These are phyloP conservation scores for Carabus problematicus DNA, from an alignment of 2,888 invertebrate species.

Conservation along the genomic window DNA sequence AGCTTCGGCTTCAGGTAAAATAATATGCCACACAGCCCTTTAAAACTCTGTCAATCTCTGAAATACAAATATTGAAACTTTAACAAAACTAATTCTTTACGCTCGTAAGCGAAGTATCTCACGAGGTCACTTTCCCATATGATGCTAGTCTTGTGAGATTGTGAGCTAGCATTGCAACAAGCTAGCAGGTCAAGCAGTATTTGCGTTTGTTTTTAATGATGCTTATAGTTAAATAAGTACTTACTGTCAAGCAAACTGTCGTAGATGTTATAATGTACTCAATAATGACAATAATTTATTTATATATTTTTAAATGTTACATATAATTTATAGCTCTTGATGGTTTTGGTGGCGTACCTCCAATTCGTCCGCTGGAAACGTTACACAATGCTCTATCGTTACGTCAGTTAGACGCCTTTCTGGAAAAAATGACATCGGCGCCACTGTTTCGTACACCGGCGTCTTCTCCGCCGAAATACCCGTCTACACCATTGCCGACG, in stretches of 20 bases:
- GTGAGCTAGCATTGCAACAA: too few species aligned
- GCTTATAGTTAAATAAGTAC: too few species aligned
- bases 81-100: neutral
- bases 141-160: too few species aligned
- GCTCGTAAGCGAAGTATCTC: neutral
- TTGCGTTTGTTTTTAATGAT: too few species aligned
- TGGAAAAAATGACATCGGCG: slow-evolving; percentile 84
- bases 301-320: neutral
- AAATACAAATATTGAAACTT: too few species aligned
- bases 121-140: too few species aligned
- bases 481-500: slow-evolving; percentile 63
- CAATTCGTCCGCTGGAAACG: slow-evolving; percentile 95
- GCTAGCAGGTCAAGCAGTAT: too few species aligned
- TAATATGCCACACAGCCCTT: too few species aligned
- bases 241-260: too few species aligned
- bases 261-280: neutral
- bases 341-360: slow-evolving; percentile 91
- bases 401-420: slow-evolving; percentile 87
- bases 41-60: too few species aligned
- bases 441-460: slow-evolving; percentile 77
- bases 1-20: slow-evolving; percentile 75
- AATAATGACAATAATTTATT: neutral
- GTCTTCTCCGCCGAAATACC: slow-evolving; percentile 72
- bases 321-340: slow-evolving; percentile 68
- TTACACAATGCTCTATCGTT: slow-evolving; percentile 95